Evolutionary conservation across 1,140 invertebrate species (phyloP).

Genomic region (Lamellibrachia luymesi): DNA sequence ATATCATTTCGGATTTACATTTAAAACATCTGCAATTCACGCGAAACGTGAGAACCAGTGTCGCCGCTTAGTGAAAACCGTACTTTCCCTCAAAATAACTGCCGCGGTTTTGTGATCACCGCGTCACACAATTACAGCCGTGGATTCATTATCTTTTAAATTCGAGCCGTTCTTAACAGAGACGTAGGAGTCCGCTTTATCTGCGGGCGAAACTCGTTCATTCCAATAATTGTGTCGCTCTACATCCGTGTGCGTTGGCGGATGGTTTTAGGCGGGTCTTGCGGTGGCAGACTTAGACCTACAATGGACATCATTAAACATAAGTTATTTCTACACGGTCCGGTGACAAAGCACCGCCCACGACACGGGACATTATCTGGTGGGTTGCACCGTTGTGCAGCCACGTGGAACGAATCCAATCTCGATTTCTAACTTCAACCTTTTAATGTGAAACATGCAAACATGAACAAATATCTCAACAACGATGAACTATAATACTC

Average conservation of each 20-base stretch:
- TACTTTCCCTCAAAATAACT: not conserved
- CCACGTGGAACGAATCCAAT: not conserved
- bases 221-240: not conserved
- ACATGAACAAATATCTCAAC: not conserved
- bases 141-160: not conserved
- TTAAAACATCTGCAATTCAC: too few species aligned
- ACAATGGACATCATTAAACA: not conserved
- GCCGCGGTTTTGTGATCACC: not conserved
- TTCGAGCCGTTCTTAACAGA: not conserved
- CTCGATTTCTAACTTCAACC: not conserved
- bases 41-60: not conserved
- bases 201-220: not conserved
- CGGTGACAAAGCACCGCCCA: not conserved
- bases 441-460: conserved; percentile 1
- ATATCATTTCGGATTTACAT: not conserved
- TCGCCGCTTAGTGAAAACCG: not conserved
- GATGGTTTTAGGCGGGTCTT: not conserved
- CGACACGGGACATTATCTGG: not conserved
- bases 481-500: not conserved
- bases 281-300: not conserved
- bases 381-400: not conserved
- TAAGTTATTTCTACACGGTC: not conserved
- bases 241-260: not conserved
- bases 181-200: not conserved
- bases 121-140: not conserved